Evolutionary conservation across 2,888 invertebrate species (phyloP), one percentile per base, ranked within the genome.

Genomic region (Hyposoter dolosus): DNA sequence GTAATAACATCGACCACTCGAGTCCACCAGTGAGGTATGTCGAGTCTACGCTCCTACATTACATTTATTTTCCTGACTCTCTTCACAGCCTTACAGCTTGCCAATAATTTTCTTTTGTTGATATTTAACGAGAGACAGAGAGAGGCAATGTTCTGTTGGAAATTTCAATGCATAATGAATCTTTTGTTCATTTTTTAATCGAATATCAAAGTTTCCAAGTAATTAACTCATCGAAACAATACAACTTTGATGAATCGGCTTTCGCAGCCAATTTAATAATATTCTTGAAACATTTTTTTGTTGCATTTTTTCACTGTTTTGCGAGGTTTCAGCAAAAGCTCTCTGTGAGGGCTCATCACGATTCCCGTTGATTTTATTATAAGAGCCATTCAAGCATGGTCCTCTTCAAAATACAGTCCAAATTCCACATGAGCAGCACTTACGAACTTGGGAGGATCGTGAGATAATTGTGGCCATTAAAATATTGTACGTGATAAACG

Each of bases 401-500:
- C 28, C 10, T 40, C 7, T 23, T 7, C 9, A 28, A 4, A 15
- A 5, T 28, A 60, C 15, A 28, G 12, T 28, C 28, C 6, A 15
- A 56, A 28, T 60, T 12, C 2, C 23, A 23, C n/a, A 23, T 23
- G 9, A 10, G n/a, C 50, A 43, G 43, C 32, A 50, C 76, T 23
- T 56, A 35, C n/a, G 40, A 53, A 63, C 6, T 32, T 23, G 32
- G 12, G 23, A 47, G 40, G 66, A 66, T 68, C 65, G 69, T 72
- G 68, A 50, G 72, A 77, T 81, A 86, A 86, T 83, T 71, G 80
- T 63, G 77, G 75, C 60, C 80, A 68, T 86, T 86, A 83, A 80
- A 83, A 80, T 72, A 60, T 80, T 80, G 80, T 74, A 80, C 83
- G 85, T 85, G 83, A 85, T 72, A 74, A 76, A 83, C 15, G 50